Evolutionary conservation across 2,888 invertebrate species (phyloP), one percentile per base, ranked within the genome.

Genomic region (Clunio marinus): DNA sequence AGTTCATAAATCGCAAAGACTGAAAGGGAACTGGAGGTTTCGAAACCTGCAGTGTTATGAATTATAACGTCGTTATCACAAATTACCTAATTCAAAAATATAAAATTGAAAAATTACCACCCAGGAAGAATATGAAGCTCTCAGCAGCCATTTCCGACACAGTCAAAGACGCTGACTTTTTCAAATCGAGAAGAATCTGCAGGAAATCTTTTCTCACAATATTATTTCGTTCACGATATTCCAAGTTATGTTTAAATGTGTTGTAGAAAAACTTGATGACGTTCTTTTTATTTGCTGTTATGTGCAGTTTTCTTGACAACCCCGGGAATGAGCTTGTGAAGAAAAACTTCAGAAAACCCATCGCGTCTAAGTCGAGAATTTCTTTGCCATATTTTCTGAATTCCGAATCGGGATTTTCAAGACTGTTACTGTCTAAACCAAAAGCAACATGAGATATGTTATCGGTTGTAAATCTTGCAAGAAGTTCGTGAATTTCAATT

Each of bases 1-100:
- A 81, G 72, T 72, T 78, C 76, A 32, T 77, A 73, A 1, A 79
- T 10, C 13, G 41, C 41, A 41, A 41, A 41, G 15, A 15, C 15
- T 15, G 15, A n/a, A 3, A 41, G 4, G 13, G 10, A n/a, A 15
- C 41, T 41, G 1, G 76, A 74, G 1, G 80, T 78, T 57, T 80
- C 80, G 1, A 0, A 65, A 1, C 32, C 32, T 32, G 32, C n/a
- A n/a, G n/a, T n/a, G n/a, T n/a, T n/a, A n/a, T n/a, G 70, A 70
- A 13, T 73, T 71, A 66, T 79, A 77, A n/a, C n/a, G n/a, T n/a
- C n/a, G n/a, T n/a, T n/a, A n/a, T n/a, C n/a, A n/a, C n/a, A 32
- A 32, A 32, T 7, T 32, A 32, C 8, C 8, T 32, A 4, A 32
- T 32, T 32, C n/a, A n/a, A n/a, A n/a, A n/a, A n/a, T 5, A n/a